A percentile compares a stretch with the other conserved stretches of the same genome.
Conservation (phyloP, 2,797 vertebrate genomes). For the Danio kyathit region DNA sequence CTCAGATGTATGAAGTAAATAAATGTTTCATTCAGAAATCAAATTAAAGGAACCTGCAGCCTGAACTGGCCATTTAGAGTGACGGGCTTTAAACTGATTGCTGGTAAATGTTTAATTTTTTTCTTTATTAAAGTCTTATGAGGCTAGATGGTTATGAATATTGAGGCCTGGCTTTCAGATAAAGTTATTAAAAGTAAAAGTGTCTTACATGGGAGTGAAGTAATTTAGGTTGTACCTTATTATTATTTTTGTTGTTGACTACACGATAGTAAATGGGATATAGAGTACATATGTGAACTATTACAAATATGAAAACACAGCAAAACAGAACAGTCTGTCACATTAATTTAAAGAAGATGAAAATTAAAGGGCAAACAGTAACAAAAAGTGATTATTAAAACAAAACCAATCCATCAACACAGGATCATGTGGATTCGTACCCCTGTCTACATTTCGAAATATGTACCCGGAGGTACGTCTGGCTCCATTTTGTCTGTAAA, state of each 20-base stretch:
- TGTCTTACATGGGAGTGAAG: slow-evolving; percentile 10
- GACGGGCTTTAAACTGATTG: neutral
- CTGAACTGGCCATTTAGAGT: neutral
- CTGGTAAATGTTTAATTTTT: slow-evolving; percentile 29
- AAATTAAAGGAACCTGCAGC: neutral
- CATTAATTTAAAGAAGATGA: too few species aligned
- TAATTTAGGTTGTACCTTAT: slow-evolving; percentile 14
- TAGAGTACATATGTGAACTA: too few species aligned
- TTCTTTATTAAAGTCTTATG: slow-evolving; percentile 35
- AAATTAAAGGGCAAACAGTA: too few species aligned
- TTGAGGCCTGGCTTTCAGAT: slow-evolving; percentile 1
- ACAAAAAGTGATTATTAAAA: too few species aligned
- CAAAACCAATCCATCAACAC: too few species aligned
- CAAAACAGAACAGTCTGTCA: too few species aligned
- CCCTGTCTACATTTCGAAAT: too few species aligned
- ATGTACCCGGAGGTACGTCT: too few species aligned
- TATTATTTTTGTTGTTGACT: neutral
- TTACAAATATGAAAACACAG: too few species aligned
- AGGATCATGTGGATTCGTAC: too few species aligned
- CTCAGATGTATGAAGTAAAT: slow-evolving; percentile 23
- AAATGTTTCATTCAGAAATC: slow-evolving; percentile 39
- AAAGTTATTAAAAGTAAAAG: slow-evolving; percentile 25
- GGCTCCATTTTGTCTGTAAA: too few species aligned
- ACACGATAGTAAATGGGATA: too few species aligned
- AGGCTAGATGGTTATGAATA: slow-evolving; percentile 6